Percentiles rank a stretch among this genome's conserved stretches.
Evolutionary conservation across 2,888 invertebrate genomes (phyloP).

Genomic region (Drosophila recens): DNA sequence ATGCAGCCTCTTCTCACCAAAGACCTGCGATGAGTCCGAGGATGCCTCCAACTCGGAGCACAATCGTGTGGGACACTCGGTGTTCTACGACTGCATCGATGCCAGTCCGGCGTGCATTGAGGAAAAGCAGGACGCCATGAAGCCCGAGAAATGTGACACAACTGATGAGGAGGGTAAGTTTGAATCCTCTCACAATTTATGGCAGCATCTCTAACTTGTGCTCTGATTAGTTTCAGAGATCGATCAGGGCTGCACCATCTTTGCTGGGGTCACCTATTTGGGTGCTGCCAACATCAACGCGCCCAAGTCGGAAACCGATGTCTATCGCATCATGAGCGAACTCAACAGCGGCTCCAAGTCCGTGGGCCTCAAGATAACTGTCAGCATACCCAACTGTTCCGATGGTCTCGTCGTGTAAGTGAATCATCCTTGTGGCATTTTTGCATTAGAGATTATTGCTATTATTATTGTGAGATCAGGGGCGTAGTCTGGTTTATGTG

Average conservation of each 20-base stretch:
- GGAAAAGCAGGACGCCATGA: conserved; percentile 93
- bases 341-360: conserved; percentile 90
- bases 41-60: conserved; percentile 81
- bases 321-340: conserved; percentile 96
- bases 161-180: conserved; percentile 90
- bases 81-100: conserved; percentile 85
- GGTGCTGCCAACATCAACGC: conserved; percentile 96
- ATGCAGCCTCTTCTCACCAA: conserved; percentile 69
- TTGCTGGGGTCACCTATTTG: conserved; percentile 96
- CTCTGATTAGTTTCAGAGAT: conserved; percentile 89
- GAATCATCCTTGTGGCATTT: neutral
- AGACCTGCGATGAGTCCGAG: conserved; percentile 67
- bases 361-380: conserved; percentile 93
- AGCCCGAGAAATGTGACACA: conserved; percentile 89
- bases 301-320: conserved; percentile 96
- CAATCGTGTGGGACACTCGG: conserved; percentile 85
- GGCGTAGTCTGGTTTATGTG: neutral
- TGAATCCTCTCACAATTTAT: conserved; percentile 5
- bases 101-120: conserved; percentile 82
- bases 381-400: conserved; percentile 96
- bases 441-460: neutral
- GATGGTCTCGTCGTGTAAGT: conserved; percentile 97
- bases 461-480: neutral
- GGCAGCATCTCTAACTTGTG: neutral
- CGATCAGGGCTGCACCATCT: conserved; percentile 95